phyloP scores from a whole-genome alignment of 2,113 vertebrate genomes.

The Pterocles burchelli region DNA sequence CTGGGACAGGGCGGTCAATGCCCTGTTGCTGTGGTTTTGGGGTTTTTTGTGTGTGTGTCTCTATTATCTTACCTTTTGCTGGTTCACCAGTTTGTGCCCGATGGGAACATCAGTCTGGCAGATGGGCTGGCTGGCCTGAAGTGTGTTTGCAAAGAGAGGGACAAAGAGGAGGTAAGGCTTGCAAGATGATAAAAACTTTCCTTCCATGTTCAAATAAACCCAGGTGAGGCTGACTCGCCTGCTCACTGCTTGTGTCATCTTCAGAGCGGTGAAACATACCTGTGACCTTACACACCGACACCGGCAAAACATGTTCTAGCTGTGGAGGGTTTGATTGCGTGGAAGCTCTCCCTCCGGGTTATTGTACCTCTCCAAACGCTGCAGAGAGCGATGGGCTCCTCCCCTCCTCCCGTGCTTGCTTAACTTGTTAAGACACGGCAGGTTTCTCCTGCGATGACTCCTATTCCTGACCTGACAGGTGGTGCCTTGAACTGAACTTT shows the following conservation, averaged over 20 bases:
- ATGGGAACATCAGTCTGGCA: background rate
- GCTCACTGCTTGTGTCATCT: background rate
- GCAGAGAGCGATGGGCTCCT: background rate
- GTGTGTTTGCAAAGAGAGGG: background rate
- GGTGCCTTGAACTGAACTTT: constrained; percentile 35
- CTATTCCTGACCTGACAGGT: constrained; percentile 12
- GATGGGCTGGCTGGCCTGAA: background rate
- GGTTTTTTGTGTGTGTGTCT: background rate
- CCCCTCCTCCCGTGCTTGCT: background rate
- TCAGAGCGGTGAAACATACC: background rate
- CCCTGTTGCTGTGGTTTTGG: background rate
- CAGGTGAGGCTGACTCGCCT: background rate
- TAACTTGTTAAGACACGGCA: background rate
- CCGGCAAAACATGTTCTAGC: background rate
- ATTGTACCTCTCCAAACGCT: background rate
- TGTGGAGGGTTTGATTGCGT: background rate
- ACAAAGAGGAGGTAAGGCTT: background rate
- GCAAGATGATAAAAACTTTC: background rate
- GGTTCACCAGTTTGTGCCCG: background rate
- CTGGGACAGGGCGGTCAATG: background rate
- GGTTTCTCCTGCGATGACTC: background rate
- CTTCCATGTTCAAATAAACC: background rate
- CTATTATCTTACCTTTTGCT: background rate
- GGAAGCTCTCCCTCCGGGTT: background rate
- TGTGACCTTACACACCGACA: background rate